Evolutionary conservation across 2,113 vertebrate genomes (phyloP), one percentile per base, ranked within the genome.

Genomic region (Polypterus senegalus): DNA sequence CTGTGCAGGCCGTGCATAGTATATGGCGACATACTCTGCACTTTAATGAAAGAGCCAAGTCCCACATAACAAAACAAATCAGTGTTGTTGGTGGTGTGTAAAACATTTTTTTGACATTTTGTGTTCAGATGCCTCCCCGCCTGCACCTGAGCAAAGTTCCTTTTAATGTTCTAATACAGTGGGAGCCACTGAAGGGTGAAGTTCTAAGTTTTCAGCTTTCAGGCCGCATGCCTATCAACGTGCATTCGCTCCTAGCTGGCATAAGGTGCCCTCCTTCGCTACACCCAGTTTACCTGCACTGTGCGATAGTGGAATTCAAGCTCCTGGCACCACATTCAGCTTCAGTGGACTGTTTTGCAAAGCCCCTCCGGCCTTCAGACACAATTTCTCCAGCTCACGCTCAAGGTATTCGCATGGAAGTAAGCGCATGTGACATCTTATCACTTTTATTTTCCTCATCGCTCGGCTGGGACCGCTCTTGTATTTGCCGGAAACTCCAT

Each of bases 391-490:
- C 9, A 8, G 2, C 9, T 6, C 4, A 45, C 46, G 43, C 9
- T 27, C 56, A 58, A 45, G 43, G 11, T 58, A 44, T 45, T 58
- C 56, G 9, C 56, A 58, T 2, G 56, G 56, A 58, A 58, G 56
- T 58, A 58, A 58, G 27, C 27, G 5, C 56, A 5, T 27, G 56
- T 58, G 56, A 58, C 56, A 58, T 45, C 56, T 58, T 58, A 58
- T 58, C 56, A 58, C 56, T 58, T 58, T 45, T 3, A 58, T 43
- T 58, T 45, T 58, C 56, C 56, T 58, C 56, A 58, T 8, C 27
- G 43, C 56, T 58, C 27, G 43, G 43, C 43, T 5, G 11, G 56
- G 43, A 45, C 43, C n/a, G 27, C 44, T 58, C 8, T 58, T 7
- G n/a, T 58, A 45, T 44, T 58, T 6, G 7, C 7, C 9, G 5